These are phyloP conservation scores for Gymnosoma rotundatum DNA, from an alignment of 2,888 invertebrate genomes.

Conservation along the genomic window DNA sequence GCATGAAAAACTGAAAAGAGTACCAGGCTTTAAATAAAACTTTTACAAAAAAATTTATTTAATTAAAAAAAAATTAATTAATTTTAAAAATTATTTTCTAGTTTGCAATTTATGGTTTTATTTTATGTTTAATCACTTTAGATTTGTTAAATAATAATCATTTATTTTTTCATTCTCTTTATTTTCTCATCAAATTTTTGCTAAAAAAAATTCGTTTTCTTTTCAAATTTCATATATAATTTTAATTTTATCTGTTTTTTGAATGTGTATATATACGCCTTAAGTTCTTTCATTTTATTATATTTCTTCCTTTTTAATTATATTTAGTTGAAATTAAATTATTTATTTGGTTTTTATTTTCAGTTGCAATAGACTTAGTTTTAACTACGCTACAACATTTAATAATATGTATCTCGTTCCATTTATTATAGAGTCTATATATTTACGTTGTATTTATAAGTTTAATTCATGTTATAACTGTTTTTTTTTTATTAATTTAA, in stretches of 20 bases:
- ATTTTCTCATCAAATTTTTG: neutral
- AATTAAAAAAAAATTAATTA: no score
- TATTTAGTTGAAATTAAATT: conserved; percentile 56
- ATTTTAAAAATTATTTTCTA: no score
- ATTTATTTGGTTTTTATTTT: conserved; percentile 36
- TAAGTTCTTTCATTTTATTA: conserved; percentile 56
- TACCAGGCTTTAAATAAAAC: no score
- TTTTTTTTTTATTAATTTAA: conserved; percentile 31
- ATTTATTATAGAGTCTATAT: conserved; percentile 66
- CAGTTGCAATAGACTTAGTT: conserved; percentile 69
- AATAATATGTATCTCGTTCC: conserved; percentile 67
- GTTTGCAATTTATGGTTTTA: neutral
- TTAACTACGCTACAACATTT: conserved; percentile 71
- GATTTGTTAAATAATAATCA: conserved; percentile 16
- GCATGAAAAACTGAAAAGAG: no score
- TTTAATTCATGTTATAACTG: conserved; percentile 29
- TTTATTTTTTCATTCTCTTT: conserved; percentile 11
- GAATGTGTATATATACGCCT: conserved; percentile 59
- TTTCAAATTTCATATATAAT: conserved; percentile 54
- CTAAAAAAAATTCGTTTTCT: conserved; percentile 52
- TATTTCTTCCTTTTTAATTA: conserved; percentile 37
- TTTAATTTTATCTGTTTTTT: conserved; percentile 64
- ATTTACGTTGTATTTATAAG: conserved; percentile 35
- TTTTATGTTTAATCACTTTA: conserved; percentile 12
- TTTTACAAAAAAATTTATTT: no score